Percentiles rank a stretch among this genome's conserved stretches.
These are phyloP conservation scores for Polypedilum vanderplanki DNA, from an alignment of 1,140 invertebrate genomes.

Conservation along the genomic window DNA sequence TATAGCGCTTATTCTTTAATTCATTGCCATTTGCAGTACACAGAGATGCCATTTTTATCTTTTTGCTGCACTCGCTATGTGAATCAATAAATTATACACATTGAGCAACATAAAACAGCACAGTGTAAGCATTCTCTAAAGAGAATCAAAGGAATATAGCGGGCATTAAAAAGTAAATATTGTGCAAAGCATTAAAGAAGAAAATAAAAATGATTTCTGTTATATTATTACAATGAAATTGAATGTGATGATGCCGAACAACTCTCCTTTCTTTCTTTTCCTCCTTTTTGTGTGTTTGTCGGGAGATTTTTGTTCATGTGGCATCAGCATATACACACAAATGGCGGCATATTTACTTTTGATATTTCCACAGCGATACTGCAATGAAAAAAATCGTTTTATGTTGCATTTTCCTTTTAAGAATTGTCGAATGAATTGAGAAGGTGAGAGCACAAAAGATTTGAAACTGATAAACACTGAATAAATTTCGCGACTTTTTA, in stretches of 20 bases:
- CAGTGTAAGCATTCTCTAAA: neutral
- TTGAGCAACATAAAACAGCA: neutral
- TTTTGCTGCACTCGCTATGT: neutral
- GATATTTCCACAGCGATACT: neutral
- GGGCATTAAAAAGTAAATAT: slow-evolving; percentile 25
- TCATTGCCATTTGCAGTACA: neutral
- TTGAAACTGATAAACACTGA: too few species aligned
- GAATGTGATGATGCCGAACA: slow-evolving; percentile 5
- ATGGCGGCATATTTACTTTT: slow-evolving; percentile 28
- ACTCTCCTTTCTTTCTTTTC: neutral
- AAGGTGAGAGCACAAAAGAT: too few species aligned
- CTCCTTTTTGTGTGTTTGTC: neutral
- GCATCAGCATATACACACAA: neutral
- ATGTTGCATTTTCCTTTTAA: too few species aligned
- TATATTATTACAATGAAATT: slow-evolving; percentile 19
- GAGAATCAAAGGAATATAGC: neutral
- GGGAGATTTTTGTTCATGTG: neutral
- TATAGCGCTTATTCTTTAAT: neutral
- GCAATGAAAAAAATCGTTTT: neutral
- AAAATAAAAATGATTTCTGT: neutral
- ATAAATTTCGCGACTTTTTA: too few species aligned
- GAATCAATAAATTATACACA: slow-evolving; percentile 25
- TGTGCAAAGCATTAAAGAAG: neutral
- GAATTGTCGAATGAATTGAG: too few species aligned
- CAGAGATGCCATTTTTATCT: slow-evolving; percentile 4